A percentile compares a stretch with the other conserved stretches of the same genome.
phyloP scores from a whole-genome alignment of 2,888 invertebrate genomes.

The Athalia cordata region DNA sequence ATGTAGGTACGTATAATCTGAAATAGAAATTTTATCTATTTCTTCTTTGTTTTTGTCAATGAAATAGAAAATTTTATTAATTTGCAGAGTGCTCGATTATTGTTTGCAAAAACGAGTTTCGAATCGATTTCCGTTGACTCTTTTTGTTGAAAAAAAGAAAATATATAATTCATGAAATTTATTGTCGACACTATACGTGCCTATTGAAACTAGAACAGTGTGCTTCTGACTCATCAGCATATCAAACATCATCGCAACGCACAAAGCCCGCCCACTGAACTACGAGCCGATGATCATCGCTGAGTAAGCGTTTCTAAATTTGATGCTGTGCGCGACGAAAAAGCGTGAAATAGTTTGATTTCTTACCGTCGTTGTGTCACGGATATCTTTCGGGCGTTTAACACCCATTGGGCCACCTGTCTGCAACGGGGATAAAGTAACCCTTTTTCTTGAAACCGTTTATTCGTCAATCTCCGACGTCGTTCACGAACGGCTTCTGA shows the following conservation, averaged over 20 bases:
- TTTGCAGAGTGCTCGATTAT: background rate
- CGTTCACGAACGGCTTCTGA: no score
- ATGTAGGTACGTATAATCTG: no score
- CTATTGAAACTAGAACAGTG: conserved; percentile 10
- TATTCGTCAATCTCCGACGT: no score
- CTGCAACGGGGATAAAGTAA: no score
- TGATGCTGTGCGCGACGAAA: conserved; percentile 17
- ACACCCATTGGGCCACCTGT: conserved; percentile 4
- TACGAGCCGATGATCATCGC: conserved; percentile 4
- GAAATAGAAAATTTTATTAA: background rate
- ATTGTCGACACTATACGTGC: background rate
- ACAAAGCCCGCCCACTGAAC: background rate
- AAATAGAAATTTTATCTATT: no score
- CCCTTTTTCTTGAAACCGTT: no score
- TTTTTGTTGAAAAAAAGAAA: background rate
- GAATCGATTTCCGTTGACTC: background rate
- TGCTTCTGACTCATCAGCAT: conserved; percentile 19
- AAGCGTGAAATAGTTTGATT: conserved; percentile 28
- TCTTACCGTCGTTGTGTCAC: conserved; percentile 22
- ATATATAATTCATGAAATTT: background rate
- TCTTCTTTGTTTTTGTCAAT: no score
- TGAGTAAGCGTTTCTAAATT: conserved; percentile 42
- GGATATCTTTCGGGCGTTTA: background rate
- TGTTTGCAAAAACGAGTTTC: no score
- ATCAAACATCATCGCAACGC: conserved; percentile 6